These are phyloP conservation scores for Leptocoma aspasia DNA, from an alignment of 2,113 vertebrate species.

Conservation along the genomic window DNA sequence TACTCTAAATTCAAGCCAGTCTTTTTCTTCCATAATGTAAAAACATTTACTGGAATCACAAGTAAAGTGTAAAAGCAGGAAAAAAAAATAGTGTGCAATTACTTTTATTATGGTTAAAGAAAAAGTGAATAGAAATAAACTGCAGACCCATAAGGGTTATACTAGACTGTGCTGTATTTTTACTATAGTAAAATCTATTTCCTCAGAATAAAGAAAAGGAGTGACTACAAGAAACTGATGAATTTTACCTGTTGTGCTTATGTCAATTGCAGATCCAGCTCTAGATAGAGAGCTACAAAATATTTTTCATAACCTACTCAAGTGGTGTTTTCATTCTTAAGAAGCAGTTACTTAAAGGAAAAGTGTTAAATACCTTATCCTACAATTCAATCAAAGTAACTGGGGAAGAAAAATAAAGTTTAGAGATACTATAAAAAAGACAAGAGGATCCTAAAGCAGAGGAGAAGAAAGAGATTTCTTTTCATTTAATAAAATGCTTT, in stretches of 20 bases:
- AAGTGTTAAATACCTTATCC: not conserved
- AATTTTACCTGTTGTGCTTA: slow-evolving; percentile 18
- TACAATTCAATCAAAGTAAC: not conserved
- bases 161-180: slow-evolving; percentile 11
- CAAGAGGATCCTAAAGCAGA: not conserved
- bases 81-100: not conserved
- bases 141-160: not conserved
- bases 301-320: not conserved
- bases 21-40: not conserved
- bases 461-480: not conserved
- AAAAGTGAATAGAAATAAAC: not conserved
- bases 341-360: not conserved
- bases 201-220: not conserved
- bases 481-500: not conserved
- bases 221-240: not conserved
- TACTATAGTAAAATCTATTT: not conserved
- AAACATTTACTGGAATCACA: not conserved
- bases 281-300: not conserved
- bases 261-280: not conserved
- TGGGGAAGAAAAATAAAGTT: not conserved
- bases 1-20: not conserved
- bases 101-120: not conserved
- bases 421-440: not conserved
- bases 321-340: not conserved
- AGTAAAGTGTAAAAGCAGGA: not conserved